phyloP scores from a whole-genome alignment of 2,888 invertebrate species.

The Andrena trimmerana region DNA sequence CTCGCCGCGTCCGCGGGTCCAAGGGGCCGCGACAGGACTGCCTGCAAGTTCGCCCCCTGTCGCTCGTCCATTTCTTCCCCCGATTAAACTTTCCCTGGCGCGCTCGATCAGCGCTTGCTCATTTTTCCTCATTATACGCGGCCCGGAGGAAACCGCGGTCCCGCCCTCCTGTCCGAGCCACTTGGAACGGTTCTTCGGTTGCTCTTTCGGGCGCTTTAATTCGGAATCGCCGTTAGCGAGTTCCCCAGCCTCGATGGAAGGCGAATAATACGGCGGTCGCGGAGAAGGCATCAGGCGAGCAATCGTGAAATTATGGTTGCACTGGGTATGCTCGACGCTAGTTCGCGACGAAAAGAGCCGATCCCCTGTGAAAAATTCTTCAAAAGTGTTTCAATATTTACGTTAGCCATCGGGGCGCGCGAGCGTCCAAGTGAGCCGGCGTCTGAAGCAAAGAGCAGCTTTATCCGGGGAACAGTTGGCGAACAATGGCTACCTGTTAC shows the following conservation, averaged over 20 bases:
- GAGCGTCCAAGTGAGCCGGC: not conserved
- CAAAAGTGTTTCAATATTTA: constrained; percentile 40
- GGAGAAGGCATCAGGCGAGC: not conserved
- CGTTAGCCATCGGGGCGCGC: not conserved
- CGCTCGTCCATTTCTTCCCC: constrained; percentile 19
- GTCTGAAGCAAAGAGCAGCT: constrained; percentile 6
- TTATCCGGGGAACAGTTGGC: not conserved
- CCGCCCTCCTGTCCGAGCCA: not conserved
- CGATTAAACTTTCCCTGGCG: constrained; percentile 51
- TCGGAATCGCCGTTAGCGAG: not conserved
- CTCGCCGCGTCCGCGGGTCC: not conserved
- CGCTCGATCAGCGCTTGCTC: constrained; percentile 41
- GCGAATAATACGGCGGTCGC: not conserved
- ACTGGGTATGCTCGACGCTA: not conserved
- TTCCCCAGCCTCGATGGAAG: not conserved
- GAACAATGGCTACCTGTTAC: constrained; percentile 30
- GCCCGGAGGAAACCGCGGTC: not conserved
- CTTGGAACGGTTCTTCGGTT: not conserved
- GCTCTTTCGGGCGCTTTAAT: constrained; percentile 4
- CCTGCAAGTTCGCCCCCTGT: constrained; percentile 2
- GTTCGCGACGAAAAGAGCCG: not conserved
- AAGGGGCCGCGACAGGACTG: not conserved
- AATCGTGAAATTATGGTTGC: constrained; percentile 36
- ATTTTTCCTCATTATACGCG: constrained; percentile 29
- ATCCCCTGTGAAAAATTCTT: constrained; percentile 14